Evolutionary conservation across 2,888 invertebrate species (phyloP).

Genomic region (Epinotia nisella): DNA sequence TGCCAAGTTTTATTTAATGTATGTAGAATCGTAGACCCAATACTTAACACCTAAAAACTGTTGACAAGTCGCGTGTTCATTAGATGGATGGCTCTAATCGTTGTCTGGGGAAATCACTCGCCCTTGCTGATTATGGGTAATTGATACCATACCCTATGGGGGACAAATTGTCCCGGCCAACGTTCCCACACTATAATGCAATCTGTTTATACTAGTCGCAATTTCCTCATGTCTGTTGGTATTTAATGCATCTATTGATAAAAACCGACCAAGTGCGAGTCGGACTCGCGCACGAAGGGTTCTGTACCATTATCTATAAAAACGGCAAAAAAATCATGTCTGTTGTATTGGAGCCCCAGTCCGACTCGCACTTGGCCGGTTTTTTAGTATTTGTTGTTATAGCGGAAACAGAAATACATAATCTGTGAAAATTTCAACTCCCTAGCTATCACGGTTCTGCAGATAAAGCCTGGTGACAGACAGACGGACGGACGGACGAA

Average conservation of each 20-base stretch:
- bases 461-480: too few relatives aligned
- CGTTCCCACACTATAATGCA: conserved; percentile 51
- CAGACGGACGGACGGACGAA: too few relatives aligned
- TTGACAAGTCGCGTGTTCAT: conserved; percentile 71
- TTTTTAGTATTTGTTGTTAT: too few relatives aligned
- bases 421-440: too few relatives aligned
- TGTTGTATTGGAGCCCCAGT: too few relatives aligned
- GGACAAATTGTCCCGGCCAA: conserved; percentile 17
- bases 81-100: conserved; percentile 69
- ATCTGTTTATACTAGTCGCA: conserved; percentile 2
- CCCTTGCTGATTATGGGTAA: conserved; percentile 56
- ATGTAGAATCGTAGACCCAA: background rate
- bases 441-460: too few relatives aligned
- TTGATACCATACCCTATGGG: conserved; percentile 58
- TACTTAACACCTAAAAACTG: conserved; percentile 46
- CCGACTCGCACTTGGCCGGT: too few relatives aligned
- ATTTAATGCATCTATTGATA: background rate
- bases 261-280: too few relatives aligned
- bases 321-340: too few relatives aligned
- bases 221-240: background rate
- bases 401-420: too few relatives aligned
- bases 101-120: conserved; percentile 73
- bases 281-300: too few relatives aligned
- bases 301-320: too few relatives aligned
- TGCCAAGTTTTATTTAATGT: background rate